Conservation (phyloP, 2,888 invertebrate genomes). For the Caenorhabditis doughertyi region DNA sequence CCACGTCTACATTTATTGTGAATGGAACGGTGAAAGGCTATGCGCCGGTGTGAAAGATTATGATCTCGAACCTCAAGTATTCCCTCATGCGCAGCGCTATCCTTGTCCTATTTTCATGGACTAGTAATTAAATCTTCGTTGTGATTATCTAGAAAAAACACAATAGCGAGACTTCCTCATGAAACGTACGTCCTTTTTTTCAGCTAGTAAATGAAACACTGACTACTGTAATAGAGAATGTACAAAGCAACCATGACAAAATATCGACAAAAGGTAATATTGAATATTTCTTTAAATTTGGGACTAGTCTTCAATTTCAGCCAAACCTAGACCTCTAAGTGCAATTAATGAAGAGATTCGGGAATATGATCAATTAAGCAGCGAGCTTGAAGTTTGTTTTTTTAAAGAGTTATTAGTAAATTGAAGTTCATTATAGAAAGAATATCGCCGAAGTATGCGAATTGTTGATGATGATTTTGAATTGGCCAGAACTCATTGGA, state of each 20-base stretch:
- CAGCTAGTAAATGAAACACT: slow-evolving; percentile 68
- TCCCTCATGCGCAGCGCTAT: slow-evolving; percentile 36
- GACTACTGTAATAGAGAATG: slow-evolving; percentile 60
- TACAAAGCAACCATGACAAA: slow-evolving; percentile 44
- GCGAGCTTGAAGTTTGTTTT: slow-evolving; percentile 15
- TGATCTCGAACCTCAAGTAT: slow-evolving; percentile 44
- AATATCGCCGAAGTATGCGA: slow-evolving; percentile 35
- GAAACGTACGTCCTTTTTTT: slow-evolving; percentile 9
- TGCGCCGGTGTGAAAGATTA: slow-evolving; percentile 41
- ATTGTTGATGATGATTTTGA: slow-evolving; percentile 63
- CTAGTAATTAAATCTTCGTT: slow-evolving; percentile 31
- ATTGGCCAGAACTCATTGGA: slow-evolving; percentile 79
- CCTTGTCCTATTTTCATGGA: slow-evolving; percentile 44
- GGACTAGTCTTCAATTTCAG: slow-evolving; percentile 2
- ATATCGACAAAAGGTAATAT: slow-evolving; percentile 25
- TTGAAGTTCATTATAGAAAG: slow-evolving; percentile 31
- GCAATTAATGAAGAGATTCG: slow-evolving; percentile 33
- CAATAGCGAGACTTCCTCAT: background rate
- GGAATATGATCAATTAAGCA: slow-evolving; percentile 41
- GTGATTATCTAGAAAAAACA: slow-evolving; percentile 24
- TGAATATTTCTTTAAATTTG: background rate
- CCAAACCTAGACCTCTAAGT: slow-evolving; percentile 26
- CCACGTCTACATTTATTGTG: slow-evolving; percentile 2
- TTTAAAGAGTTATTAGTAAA: too few relatives aligned
- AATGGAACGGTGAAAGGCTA: slow-evolving; percentile 1